Conservation (phyloP, 1,140 invertebrate species). For the Rhysida immarginata region DNA sequence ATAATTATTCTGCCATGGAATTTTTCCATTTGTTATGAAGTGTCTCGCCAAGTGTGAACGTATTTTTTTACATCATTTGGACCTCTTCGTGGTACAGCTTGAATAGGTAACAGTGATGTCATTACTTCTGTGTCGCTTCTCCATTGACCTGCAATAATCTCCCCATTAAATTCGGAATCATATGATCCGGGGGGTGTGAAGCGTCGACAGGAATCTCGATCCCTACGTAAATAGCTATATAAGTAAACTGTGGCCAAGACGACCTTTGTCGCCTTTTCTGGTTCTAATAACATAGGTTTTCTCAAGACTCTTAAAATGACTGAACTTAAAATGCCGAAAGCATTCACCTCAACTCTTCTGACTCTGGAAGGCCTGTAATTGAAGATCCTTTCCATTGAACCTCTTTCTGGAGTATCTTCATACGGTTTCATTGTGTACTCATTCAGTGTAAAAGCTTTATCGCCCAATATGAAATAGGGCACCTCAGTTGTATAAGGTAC, state of each 20-base stretch:
- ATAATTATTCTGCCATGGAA: too few relatives aligned
- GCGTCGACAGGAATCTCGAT: too few relatives aligned
- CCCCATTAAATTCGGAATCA: too few relatives aligned
- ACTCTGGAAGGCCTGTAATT: slow-evolving; percentile 21
- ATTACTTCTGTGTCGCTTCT: too few relatives aligned
- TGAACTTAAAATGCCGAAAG: slow-evolving; percentile 23
- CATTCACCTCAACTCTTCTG: slow-evolving; percentile 21
- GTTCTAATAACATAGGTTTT: slow-evolving; percentile 22
- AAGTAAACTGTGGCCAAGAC: slow-evolving; percentile 19
- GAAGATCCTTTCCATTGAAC: slow-evolving; percentile 26
- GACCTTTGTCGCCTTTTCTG: slow-evolving; percentile 22
- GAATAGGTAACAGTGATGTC: too few relatives aligned
- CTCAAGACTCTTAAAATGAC: slow-evolving; percentile 26
- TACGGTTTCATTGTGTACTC: slow-evolving; percentile 20
- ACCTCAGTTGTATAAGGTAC: too few relatives aligned
- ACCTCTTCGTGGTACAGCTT: too few relatives aligned
- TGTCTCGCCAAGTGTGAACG: too few relatives aligned
- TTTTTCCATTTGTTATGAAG: too few relatives aligned
- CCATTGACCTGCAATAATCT: too few relatives aligned
- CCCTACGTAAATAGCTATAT: slow-evolving; percentile 21
- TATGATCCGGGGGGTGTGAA: too few relatives aligned
- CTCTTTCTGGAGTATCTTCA: slow-evolving; percentile 20
- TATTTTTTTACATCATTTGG: too few relatives aligned
- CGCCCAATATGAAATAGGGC: slow-evolving; percentile 19
- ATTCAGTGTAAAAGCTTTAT: slow-evolving; percentile 19